Base-by-base conservation (phyloP, 2,113 vertebrate species). In the Okapia johnstoni region DNA sequence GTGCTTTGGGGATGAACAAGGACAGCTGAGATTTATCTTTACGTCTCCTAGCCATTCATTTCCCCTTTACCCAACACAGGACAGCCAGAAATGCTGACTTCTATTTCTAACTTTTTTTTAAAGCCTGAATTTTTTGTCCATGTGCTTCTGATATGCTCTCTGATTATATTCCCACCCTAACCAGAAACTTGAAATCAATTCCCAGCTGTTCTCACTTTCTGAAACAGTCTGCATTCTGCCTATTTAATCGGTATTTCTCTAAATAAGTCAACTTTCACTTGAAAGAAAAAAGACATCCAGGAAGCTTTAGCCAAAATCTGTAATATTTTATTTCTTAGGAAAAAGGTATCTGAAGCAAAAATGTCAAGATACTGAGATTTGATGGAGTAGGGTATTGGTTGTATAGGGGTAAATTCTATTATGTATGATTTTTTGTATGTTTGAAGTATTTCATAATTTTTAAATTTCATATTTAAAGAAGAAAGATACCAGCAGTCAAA, bases 291-390 rank as follows among this genome's bases (percentile, higher is more conserved):
- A n/a, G 26, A 40, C 48, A 54, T 63, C 36, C 7, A 66, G 46
- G 17, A 60, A 55, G 63, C 10, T 88, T 70, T 91, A 36, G 63
- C 57, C 66, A 36, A 80, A 57, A 50, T 15, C 88, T 88, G 10
- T 70, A 85, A n/a, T 16, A 26, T 70, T 91, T 92, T 46, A 46
- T 77, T 96, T 97, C n/a, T 94, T 88, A 43, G 33, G n/a, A 85
- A 88, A 81, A 85, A 46, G 16, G 36, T 17, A 40, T 91, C 66
- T 73, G 79, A 94, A 84, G 57, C 58, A 40, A 70, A 93, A 94
- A 55, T 60, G 50, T 89, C 33, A 25, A 84, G 85, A 55, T 61
- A n/a, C n/a, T 63, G 70, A 83, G 30, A 48, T 76, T n/a, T 76
- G 61, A 57, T 70, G 25, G 87, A 86, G 26, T 55, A 84, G n/a